Evolutionary conservation across 2,888 invertebrate species (phyloP).

Genomic region (Polylopha cassiicola): DNA sequence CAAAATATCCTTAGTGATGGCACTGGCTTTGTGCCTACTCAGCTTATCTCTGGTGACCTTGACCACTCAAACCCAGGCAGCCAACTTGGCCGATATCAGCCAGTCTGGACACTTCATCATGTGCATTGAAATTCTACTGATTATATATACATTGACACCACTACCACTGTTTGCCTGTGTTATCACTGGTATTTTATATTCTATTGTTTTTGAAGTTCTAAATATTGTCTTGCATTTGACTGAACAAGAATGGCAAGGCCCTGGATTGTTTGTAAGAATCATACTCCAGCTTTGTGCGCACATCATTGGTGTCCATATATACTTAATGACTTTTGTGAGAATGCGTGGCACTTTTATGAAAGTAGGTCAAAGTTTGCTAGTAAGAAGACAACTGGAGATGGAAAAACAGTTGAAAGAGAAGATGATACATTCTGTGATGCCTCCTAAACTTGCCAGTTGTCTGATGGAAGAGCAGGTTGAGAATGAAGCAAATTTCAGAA

Average conservation of each 20-base stretch:
- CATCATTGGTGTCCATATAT: constrained; percentile 93
- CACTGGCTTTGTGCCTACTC: constrained; percentile 81
- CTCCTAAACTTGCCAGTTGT: constrained; percentile 93
- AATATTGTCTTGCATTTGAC: constrained; percentile 73
- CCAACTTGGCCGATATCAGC: constrained; percentile 80
- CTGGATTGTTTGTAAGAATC: constrained; percentile 82
- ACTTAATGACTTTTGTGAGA: constrained; percentile 94
- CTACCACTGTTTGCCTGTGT: constrained; percentile 92
- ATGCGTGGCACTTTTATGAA: constrained; percentile 98
- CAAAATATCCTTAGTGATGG: constrained; percentile 84
- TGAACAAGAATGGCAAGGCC: constrained; percentile 72
- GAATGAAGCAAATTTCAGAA: constrained; percentile 76
- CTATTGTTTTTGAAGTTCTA: constrained; percentile 89
- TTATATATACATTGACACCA: constrained; percentile 96
- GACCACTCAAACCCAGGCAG: constrained; percentile 70
- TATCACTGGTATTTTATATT: constrained; percentile 86
- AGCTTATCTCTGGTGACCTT: constrained; percentile 82
- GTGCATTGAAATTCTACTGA: constrained; percentile 90
- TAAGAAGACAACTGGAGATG: constrained; percentile 91
- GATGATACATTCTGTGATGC: constrained; percentile 99
- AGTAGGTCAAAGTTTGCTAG: constrained; percentile 94
- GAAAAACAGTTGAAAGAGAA: constrained; percentile 97
- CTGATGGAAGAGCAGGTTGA: constrained; percentile 85
- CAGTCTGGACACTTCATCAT: constrained; percentile 89
- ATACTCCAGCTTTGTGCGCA: constrained; percentile 93